Base-by-base conservation (phyloP, 2,888 invertebrate genomes). In the Drosophila anceps region DNA sequence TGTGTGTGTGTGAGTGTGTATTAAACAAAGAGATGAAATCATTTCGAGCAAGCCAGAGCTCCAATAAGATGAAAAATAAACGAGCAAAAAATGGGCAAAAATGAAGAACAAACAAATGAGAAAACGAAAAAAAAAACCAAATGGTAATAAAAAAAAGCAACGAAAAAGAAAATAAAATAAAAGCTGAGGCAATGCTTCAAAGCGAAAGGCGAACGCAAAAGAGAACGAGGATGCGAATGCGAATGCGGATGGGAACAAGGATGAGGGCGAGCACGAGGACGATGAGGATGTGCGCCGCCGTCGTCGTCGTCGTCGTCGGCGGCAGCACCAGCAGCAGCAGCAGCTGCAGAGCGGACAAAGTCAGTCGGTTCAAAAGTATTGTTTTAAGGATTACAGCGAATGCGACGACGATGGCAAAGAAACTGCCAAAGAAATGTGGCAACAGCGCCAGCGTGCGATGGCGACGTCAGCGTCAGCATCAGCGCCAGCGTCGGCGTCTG, bases 371-470 rank as follows among this genome's bases (percentile, higher is more conserved):
- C 77, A 69, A 80, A 81, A 77, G 88, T 88, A 82, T 88, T 86
- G 88, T 87, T 87, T 87, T 87, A 87, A 87, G 86, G 71, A 80
- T 76, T 72, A 70, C 69, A 60, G 73, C 73, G 69, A 69, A 18
- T 51, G 70, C 70, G 65, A 43, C 69, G 79, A 63, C 39, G 37
- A 54, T 39, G 54, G 27, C 54, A 39, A 83, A 70, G 69, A 79
- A 83, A 66, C 39, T 66, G 60, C 41, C 67, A 69, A 69, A 77
- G 84, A 85, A 85, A 84, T 76, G 59, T 57, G 83, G 77, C 85
- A 85, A 87, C 86, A 86, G 77, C 77, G 84, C 84, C 39, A 29
- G 48, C 55, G 13, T 62, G 31, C 48, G 61, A 44, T 48, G 61
- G 8, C 50, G 13, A 9, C 55, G 69, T 12, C 63, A 15, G 8